phyloP scores from a whole-genome alignment of 1,140 invertebrate genomes.

The Scaptomyza graminum region DNA sequence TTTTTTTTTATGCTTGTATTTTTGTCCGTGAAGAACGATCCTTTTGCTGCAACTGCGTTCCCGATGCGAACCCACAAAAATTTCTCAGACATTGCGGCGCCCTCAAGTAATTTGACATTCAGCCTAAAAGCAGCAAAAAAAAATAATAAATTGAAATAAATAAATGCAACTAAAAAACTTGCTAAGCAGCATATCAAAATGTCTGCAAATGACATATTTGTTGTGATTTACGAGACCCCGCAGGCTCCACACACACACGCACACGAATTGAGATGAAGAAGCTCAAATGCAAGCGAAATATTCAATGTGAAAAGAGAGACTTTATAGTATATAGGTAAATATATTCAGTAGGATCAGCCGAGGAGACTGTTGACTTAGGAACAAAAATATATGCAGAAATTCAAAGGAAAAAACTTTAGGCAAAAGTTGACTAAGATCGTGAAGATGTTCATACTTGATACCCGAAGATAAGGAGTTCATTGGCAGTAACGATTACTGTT shows the following conservation, averaged over 20 bases:
- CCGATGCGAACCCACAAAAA: slow-evolving; percentile 65
- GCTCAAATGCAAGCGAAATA: background rate
- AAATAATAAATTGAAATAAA: slow-evolving; percentile 28
- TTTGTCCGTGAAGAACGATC: slow-evolving; percentile 18
- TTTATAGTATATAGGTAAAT: background rate
- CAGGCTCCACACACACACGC: slow-evolving; percentile 29
- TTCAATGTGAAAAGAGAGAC: background rate
- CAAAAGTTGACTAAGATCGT: too few relatives aligned
- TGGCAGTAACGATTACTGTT: too few relatives aligned
- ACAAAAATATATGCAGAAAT: background rate
- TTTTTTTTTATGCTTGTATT: background rate
- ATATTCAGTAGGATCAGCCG: too few relatives aligned
- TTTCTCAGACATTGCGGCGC: slow-evolving; percentile 78
- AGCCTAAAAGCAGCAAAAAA: slow-evolving; percentile 24
- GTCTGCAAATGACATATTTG: slow-evolving; percentile 67
- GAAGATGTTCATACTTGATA: too few relatives aligned
- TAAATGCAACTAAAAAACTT: slow-evolving; percentile 67
- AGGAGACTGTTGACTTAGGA: background rate
- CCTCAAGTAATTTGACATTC: slow-evolving; percentile 80
- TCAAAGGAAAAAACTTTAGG: background rate
- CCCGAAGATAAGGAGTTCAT: too few relatives aligned
- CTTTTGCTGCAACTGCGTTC: slow-evolving; percentile 50
- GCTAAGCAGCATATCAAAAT: slow-evolving; percentile 74
- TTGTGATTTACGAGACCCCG: slow-evolving; percentile 67
- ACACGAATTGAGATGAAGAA: too few relatives aligned